A percentile compares a stretch with the other conserved stretches of the same genome.
These are phyloP conservation scores for Aphis gossypii DNA, from an alignment of 1,140 invertebrate genomes.

Conservation along the genomic window DNA sequence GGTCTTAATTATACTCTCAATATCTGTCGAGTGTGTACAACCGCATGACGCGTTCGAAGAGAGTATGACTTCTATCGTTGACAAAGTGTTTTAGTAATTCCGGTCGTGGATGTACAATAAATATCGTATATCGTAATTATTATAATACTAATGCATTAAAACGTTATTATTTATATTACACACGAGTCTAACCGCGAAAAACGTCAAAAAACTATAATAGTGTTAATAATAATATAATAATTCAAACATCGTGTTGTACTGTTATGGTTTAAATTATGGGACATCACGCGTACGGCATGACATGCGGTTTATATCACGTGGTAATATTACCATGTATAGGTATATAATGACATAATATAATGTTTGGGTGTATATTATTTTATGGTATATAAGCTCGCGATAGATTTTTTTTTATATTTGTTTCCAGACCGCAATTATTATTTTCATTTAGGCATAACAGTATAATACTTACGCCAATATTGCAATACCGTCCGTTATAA, in stretches of 20 bases:
- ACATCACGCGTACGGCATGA: background rate
- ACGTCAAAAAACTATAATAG: background rate
- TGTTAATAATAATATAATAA: background rate
- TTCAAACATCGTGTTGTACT: background rate
- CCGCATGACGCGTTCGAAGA: background rate
- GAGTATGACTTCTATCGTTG: background rate
- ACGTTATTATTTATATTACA: background rate
- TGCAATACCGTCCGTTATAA: background rate
- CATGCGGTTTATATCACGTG: background rate
- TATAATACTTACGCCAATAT: background rate
- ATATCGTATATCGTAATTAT: background rate
- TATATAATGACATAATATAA: background rate
- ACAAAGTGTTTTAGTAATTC: background rate
- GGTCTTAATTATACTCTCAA: background rate
- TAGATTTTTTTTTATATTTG: background rate
- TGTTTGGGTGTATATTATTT: no score
- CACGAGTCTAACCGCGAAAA: background rate
- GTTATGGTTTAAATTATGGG: background rate
- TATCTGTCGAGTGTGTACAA: background rate
- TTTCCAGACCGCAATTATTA: background rate
- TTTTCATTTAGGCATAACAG: background rate
- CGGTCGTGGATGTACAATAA: background rate
- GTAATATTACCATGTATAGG: background rate
- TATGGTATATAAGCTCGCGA: background rate
- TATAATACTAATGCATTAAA: background rate